Evolutionary conservation across 2,113 vertebrate species (phyloP), one percentile per base, ranked within the genome.

Genomic region (Hyperoodon ampullatus): DNA sequence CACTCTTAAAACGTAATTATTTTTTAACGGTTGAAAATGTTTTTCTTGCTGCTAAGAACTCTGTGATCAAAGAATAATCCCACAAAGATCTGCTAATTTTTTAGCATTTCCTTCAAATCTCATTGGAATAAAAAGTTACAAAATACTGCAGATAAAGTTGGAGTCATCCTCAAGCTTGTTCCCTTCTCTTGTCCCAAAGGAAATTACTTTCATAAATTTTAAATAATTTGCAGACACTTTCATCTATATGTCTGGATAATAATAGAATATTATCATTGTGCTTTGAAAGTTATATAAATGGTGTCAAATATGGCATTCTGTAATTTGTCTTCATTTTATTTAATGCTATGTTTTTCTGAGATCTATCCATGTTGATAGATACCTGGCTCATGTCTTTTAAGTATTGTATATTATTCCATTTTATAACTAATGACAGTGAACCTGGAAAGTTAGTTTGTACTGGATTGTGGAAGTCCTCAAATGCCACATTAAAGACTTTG

Each of bases 41-140:
- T 94, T 74, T 93, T 78, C 21, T 96, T 94, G 47, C 55, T 66
- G 94, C 66, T 60, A 86, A 81, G 60, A 96, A 91, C 42, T 90
- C 21, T 88, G 35, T 94, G 88, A 97, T 94, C 26, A 89, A 96
- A 93, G 63, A 92, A 84, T 68, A 93, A 93, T 83, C 91, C 61
- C 94, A 94, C 60, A 61, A 15, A 91, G 60, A 81, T 35, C 9
- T 88, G 87, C 26, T 75, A 89, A 89, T 82, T 94, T 94, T 68
- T 85, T 96, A 91, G 84, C 47, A 92, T 94, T 88, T 96, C 33
- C n/a, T 95, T 96, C n/a, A 95, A 60, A 75, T 87, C 14, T 94
- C 81, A 84, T 75, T 94, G 92, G 80, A 95, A 70, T 81, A 96
- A 96, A 75, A 87, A 94, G 21, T 84, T 88, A 60, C 16, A 84